Evolutionary conservation across 2,797 vertebrate genomes (phyloP), one percentile per base, ranked within the genome.

Genomic region (Bradypodion pumilum): DNA sequence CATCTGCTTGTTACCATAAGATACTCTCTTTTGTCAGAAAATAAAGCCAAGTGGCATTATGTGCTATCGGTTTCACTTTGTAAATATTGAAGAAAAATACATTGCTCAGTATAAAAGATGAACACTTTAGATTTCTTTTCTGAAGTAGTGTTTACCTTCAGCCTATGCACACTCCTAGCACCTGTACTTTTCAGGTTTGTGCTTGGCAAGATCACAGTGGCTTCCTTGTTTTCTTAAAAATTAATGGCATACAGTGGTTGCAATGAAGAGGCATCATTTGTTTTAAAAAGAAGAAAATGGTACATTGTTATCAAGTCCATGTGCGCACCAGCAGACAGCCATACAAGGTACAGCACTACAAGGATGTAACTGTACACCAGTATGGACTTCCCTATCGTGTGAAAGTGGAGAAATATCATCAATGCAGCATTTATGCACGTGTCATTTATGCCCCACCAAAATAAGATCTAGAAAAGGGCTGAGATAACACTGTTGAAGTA

Each of bases 41-140:
- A 94, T 86, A 95, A 95, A 94, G 93, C 92, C 90, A 94, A 96
- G 94, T 92, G 90, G 92, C 79, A 73, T 94, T 92, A 88, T 89
- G 89, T 85, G 84, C 93, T 95, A 93, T 95, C 84, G 74, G 95
- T 92, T 95, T 95, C 93, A 91, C 83, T 96, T 90, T 91, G 95
- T 95, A 98, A 98, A 98, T 96, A 97, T 95, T 97, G 94, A 96
- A 94, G 93, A 90, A 90, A 97, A 97, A 97, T 96, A 97, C 96
- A 98, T 96, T 96, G 96, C 88, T 95, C 91, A 89, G 92, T 95
- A 89, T 94, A 94, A 96, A 95, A 96, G 91, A 91, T 92, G 94
- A 92, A 92, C 94, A 93, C 91, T 94, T 95, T 95, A 93, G 93
- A 94, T 92, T 87, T 85, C 73, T 74, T 37, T 92, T 87, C 93